phyloP scores from a whole-genome alignment of 1,140 invertebrate genomes.

The Marisa cornuarietis region DNA sequence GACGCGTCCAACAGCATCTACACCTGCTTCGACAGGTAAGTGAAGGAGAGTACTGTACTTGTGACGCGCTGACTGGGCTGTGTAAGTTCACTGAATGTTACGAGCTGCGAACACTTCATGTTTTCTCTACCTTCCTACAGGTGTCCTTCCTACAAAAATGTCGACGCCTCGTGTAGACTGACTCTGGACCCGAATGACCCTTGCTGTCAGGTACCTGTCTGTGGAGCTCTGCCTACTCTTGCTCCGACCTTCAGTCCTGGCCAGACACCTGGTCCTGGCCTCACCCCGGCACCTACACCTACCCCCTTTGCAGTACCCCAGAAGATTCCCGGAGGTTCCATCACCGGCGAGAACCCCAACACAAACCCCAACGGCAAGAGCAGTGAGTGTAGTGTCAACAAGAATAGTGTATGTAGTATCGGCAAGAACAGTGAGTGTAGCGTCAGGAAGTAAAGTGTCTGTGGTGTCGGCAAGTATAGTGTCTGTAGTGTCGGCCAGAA shows the following conservation, averaged over 20 bases:
- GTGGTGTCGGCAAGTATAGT: background rate
- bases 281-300: background rate
- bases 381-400: background rate
- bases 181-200: constrained; percentile 40
- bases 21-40: constrained; percentile 34
- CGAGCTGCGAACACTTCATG: no score
- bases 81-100: no score
- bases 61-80: no score
- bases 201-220: constrained; percentile 43
- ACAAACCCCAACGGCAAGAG: constrained; percentile 17
- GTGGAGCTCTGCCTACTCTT: background rate
- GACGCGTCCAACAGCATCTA: constrained; percentile 35
- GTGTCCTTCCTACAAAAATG: constrained; percentile 31
- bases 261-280: background rate
- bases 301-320: constrained; percentile 11
- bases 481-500: background rate
- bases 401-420: background rate
- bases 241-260: constrained; percentile 1
- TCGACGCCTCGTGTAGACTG: constrained; percentile 35
- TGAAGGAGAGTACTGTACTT: no score
- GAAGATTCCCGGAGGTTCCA: background rate
- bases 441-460: background rate
- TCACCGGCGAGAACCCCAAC: constrained; percentile 11
- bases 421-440: background rate
- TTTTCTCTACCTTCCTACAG: constrained; percentile 23